Evolutionary conservation across 2,888 invertebrate species (phyloP), one percentile per base, ranked within the genome.

Genomic region (Leptarthrus brevirostris): DNA sequence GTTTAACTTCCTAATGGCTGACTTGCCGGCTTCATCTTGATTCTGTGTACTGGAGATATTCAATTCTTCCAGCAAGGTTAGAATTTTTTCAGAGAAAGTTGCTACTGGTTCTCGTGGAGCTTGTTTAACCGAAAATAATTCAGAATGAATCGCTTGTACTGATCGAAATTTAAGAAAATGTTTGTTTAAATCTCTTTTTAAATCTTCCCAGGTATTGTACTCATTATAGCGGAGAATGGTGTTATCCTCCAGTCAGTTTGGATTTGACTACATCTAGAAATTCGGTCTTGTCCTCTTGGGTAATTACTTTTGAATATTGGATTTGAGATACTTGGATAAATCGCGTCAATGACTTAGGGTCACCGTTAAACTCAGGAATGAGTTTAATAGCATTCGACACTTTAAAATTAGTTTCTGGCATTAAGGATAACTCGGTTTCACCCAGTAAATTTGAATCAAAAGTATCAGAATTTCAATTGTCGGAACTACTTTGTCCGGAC

Each of bases 271-370:
- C 40, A 14, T 34, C 14, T 4, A 34, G 14, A 22, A 56, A 30
- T 56, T n/a, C n/a, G n/a, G n/a, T n/a, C n/a, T n/a, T n/a, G n/a
- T n/a, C n/a, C n/a, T n/a, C n/a, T n/a, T n/a, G n/a, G n/a, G n/a
- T n/a, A n/a, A n/a, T n/a, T n/a, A n/a, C n/a, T n/a, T 54, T 54
- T 20, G 54, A 54, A 22, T 54, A 20, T 22, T 54, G 54, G 10
- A 54, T 30, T 30, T 30, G 5, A 8, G 40, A 40, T 12, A 8
- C 8, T 30, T 56, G 56, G 1, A 34, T 8, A 12, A 56, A 53
- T 8, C 53, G 20, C 12, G 14, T 30, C n/a, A 34, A 56, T n/a
- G 6, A 16, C 2, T 56, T 56, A 5, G 56, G 30, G 6, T 18
- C 1, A n/a, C 5, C 56, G 16, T 56, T 22, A n/a, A 56, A 56